phyloP scores from a whole-genome alignment of 2,888 invertebrate genomes.

The Lithophane socia region DNA sequence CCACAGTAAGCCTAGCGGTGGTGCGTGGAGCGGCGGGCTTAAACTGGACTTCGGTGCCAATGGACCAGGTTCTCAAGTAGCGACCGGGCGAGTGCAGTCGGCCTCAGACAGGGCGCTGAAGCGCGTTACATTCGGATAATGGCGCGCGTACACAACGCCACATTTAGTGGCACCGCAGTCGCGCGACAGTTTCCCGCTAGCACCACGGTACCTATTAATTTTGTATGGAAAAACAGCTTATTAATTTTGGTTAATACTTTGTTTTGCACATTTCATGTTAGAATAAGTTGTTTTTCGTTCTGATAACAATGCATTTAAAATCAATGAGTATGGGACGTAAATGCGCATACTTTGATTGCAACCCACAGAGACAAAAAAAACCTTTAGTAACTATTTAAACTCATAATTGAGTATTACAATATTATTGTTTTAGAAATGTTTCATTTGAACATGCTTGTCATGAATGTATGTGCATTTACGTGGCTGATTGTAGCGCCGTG shows the following conservation, averaged over 20 bases:
- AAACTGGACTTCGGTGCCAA: conserved; percentile 76
- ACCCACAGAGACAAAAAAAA: background rate
- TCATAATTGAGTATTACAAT: background rate
- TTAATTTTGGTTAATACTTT: conserved; percentile 33
- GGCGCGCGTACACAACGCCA: conserved; percentile 77
- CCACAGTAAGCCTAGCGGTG: conserved; percentile 87
- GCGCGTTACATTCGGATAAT: conserved; percentile 60
- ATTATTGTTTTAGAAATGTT: background rate
- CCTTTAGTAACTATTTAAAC: background rate
- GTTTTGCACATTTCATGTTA: conserved; percentile 2
- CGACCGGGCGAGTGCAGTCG: conserved; percentile 71
- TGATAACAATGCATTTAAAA: conserved; percentile 61
- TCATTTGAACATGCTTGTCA: conserved; percentile 7
- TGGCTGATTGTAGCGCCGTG: conserved; percentile 78
- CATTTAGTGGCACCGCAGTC: conserved; percentile 69
- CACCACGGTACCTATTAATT: conserved; percentile 71
- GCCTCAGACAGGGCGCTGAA: conserved; percentile 67
- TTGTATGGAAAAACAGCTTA: conserved; percentile 64
- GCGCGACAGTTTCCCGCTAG: conserved; percentile 67
- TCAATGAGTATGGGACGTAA: conserved; percentile 62
- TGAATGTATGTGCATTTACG: conserved; percentile 73
- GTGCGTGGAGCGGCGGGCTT: conserved; percentile 86
- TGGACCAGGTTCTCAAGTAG: conserved; percentile 61
- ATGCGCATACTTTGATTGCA: conserved; percentile 58
- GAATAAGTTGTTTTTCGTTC: conserved; percentile 60